Evolutionary conservation across 2,797 vertebrate genomes (phyloP), one percentile per base, ranked within the genome.

Genomic region (Ateles fusciceps): DNA sequence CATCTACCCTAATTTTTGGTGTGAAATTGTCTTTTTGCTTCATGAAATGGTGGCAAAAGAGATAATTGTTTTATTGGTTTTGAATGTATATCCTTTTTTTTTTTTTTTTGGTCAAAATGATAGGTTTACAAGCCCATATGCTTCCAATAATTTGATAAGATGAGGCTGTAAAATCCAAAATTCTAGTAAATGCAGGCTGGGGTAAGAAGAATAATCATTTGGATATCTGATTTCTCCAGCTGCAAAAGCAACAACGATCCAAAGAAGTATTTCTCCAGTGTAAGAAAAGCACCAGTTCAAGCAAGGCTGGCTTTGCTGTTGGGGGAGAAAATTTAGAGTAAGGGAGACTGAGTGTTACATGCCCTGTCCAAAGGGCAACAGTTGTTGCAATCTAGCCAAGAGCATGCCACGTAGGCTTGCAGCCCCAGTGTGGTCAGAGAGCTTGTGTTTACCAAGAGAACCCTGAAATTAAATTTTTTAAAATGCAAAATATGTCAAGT

Each of bases 351-450:
- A 44, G 84, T 9, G n/a, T 76, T 75, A 36, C 61, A 13, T 1
- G 21, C 0, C 28, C 15, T 22, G 7, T n/a, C 26, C 17, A 57
- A n/a, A 46, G 86, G 74, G 42, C n/a, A 5, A 0, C 2, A 48
- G 26, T 33, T 30, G 13, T 42, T 64, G 21, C 28, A 15, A 64
- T 11, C 42, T 64, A 64, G 64, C 36, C 0, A 8, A 44, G 85
- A 44, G n/a, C n/a, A 5, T 0, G 9, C 17, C 33, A 5, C 0
- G 5, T 1, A 24, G 57, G 55, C 7, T 8, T 17, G 17, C 0
- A 57, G 50, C 5, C 57, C 71, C 2, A 2, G 42, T 1, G 33
- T 36, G 8, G 4, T 36, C 33, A 21, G 17, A 26, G 19, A 24
- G 15, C 50, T 39, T 13, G 59, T 39, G 0, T 21, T 10, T 64